Conservation (phyloP, 2,888 invertebrate genomes). For the Hemicrepidius hirtus region DNA sequence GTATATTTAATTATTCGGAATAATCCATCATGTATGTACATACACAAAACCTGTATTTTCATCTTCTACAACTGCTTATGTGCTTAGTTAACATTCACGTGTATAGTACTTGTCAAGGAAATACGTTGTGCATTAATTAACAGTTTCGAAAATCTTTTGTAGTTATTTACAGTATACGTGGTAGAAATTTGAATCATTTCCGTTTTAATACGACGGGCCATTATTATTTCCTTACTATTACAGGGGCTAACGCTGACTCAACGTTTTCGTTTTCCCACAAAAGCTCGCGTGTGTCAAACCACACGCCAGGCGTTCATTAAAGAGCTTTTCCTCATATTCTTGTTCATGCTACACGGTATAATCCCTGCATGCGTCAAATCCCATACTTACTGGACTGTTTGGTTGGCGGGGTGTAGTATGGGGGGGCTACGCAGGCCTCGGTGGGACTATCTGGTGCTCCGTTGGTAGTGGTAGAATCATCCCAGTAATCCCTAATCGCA, state of each 20-base stretch:
- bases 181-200: slow-evolving; percentile 37
- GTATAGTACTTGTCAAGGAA: slow-evolving; percentile 1
- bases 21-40: neutral
- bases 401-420: slow-evolving; percentile 75
- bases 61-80: too few species aligned
- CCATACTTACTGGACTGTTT: slow-evolving; percentile 62
- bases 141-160: slow-evolving; percentile 13
- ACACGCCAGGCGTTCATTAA: slow-evolving; percentile 57
- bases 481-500: slow-evolving; percentile 72
- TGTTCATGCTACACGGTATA: slow-evolving; percentile 34
- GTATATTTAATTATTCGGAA: too few species aligned
- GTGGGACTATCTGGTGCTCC: slow-evolving; percentile 75
- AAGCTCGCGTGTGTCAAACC: slow-evolving; percentile 43
- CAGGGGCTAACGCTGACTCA: slow-evolving; percentile 38
- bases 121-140: slow-evolving; percentile 16
- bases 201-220: slow-evolving; percentile 10
- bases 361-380: slow-evolving; percentile 35
- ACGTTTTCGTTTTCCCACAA: slow-evolving; percentile 49
- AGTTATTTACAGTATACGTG: slow-evolving; percentile 14
- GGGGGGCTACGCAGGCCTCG: slow-evolving; percentile 78
- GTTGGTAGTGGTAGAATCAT: slow-evolving; percentile 64
- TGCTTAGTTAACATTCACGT: neutral
- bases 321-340: slow-evolving; percentile 48
- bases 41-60: too few species aligned
- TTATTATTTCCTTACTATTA: slow-evolving; percentile 13